Evolutionary conservation across 2,797 vertebrate genomes (phyloP), one percentile per base, ranked within the genome.

Genomic region (Antrozous pallidus): DNA sequence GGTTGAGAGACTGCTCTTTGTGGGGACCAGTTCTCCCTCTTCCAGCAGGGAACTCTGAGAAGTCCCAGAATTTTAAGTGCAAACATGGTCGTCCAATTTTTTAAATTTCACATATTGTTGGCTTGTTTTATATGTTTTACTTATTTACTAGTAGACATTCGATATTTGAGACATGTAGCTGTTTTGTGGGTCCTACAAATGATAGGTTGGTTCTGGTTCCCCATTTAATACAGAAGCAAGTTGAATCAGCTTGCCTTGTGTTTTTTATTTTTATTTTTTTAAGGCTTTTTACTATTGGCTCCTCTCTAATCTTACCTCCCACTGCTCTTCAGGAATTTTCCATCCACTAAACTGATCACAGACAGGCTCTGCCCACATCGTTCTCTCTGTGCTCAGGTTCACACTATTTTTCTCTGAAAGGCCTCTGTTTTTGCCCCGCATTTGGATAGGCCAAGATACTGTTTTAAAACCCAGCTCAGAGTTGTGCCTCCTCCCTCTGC

Each of bases 101-200:
- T 67, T 8, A 83, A 83, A 70, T 20, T 90, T 73, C 56, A 88
- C 13, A 51, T 24, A 67, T 78, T 89, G 54, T 93, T 91, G 58
- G 22, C 61, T 95, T 85, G 56, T 79, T 75, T 90, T 88, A 79
- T 74, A 54, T 74, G 3, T 90, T 94, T 84, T 70, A 85, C 38
- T 33, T 84, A 47, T 79, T 77, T 93, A 54, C 51, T 9, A 54
- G 22, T 54, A 83, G 61, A 54, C 13, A 78, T 80, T 92, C 54
- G 78, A n/a, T 49, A 65, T 12, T 45, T 56, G 6, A 40, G 51
- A 78, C 0, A 3, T 42, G 5, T 54, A 56, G 65, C n/a, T 56
- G 69, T 61, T 65, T 77, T 24, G 31, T 14, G 18, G 47, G 24
- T 5, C 20, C 74, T 83, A 82, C 13, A 26, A n/a, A 94, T 79